These are phyloP conservation scores for Pseudorectes ferrugineus DNA, from an alignment of 2,113 vertebrate species.

Conservation along the genomic window DNA sequence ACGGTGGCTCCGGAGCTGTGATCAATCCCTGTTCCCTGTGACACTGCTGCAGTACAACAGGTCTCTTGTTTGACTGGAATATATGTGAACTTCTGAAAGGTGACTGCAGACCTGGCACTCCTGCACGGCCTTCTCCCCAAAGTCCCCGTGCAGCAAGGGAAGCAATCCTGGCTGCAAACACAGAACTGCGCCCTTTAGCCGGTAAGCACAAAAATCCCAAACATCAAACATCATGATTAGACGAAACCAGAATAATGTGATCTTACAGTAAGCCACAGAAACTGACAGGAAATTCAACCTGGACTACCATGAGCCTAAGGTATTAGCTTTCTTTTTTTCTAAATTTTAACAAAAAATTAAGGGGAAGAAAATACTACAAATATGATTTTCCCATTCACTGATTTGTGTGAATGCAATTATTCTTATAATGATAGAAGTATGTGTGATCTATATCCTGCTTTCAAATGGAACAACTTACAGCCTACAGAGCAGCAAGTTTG, in stretches of 20 bases:
- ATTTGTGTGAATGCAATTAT: not conserved
- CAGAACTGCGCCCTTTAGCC: not conserved
- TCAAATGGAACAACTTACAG: not conserved
- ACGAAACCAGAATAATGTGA: not conserved
- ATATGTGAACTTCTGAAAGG: not conserved
- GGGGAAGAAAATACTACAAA: not conserved
- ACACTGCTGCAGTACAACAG: not conserved
- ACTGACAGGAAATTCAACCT: conserved; percentile 26
- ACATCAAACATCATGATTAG: not conserved
- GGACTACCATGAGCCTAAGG: not conserved
- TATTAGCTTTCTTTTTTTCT: not conserved
- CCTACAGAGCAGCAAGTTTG: not conserved
- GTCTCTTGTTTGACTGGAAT: not conserved
- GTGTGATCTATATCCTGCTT: not conserved
- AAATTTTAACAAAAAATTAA: not conserved
- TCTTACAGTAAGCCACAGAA: conserved; percentile 11
- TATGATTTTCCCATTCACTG: rapidly evolving
- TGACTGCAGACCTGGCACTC: not conserved
- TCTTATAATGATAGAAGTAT: not conserved
- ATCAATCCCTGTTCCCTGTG: not conserved
- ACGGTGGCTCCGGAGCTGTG: not conserved
- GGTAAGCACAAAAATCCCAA: not conserved
- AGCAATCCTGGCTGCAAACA: not conserved
- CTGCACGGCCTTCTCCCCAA: not conserved
- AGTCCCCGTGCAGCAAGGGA: not conserved